Evolutionary conservation across 1,140 invertebrate genomes (phyloP).

Genomic region (Saxidomus purpurata): DNA sequence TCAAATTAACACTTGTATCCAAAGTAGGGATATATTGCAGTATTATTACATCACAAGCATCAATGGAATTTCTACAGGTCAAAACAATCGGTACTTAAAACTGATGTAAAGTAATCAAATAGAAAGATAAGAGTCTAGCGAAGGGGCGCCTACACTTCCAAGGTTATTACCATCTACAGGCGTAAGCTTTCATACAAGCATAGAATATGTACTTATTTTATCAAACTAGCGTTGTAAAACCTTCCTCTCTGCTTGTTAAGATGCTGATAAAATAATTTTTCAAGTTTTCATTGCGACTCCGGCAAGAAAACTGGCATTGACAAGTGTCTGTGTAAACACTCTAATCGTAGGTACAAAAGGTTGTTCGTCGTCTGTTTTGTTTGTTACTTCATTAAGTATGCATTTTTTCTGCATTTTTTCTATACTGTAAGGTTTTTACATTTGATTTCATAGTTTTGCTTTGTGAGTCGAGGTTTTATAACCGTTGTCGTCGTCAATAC

Average conservation of each 20-base stretch:
- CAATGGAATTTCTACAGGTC: conserved; percentile 22
- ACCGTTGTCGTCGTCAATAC: no score
- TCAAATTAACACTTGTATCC: conserved; percentile 53
- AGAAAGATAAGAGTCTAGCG: not conserved
- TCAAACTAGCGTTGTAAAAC: not conserved
- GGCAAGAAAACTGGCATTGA: no score
- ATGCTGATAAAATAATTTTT: not conserved
- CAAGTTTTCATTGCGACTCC: no score
- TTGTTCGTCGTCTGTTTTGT: no score
- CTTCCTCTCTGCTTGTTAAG: not conserved
- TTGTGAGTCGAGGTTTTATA: no score
- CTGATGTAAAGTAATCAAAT: conserved; percentile 12
- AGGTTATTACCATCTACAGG: not conserved
- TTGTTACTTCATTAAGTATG: no score
- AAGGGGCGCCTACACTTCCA: not conserved
- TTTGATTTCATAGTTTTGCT: no score
- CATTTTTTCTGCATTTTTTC: no score
- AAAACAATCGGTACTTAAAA: conserved; percentile 43
- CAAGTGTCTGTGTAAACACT: no score
- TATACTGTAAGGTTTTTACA: no score
- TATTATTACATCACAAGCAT: conserved; percentile 30
- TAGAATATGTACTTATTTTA: not conserved
- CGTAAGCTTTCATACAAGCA: not conserved
- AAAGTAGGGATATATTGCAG: conserved; percentile 51
- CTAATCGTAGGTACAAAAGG: no score